Evolutionary conservation across 2,113 vertebrate species (phyloP), one percentile per base, ranked within the genome.

Genomic region (Dermatemys mawii): DNA sequence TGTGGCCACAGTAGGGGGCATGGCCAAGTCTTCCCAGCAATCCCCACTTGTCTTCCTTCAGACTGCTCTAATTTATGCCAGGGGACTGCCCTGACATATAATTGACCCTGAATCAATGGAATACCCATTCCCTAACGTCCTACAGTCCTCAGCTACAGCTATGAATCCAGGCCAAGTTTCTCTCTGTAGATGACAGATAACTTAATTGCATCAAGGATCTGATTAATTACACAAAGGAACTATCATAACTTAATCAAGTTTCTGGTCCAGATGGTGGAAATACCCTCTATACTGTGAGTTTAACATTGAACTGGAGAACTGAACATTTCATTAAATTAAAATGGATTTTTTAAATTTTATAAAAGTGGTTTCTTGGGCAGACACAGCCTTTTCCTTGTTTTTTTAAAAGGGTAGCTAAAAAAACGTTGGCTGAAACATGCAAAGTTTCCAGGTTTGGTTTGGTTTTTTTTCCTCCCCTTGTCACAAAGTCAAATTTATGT

Each of bases 91-190:
- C 26, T 16, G 73, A 46, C 73, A 46, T 44, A 44, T 8, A 41
- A 27, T 16, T 76, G 63, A n/a, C 19, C n/a, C 9, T 38, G 63
- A 70, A 70, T 38, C 63, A 67, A 17, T 67, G 35, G 32, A 67
- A 21, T n/a, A 67, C 8, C 8, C 44, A 3, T 41, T 2, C 8
- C 27, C 78, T 3, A 2, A 24, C 54, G 3, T n/a, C 46, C 27
- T 7, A 2, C 11, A 0, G 22, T 46, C 48, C 78, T 29, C 2
- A 0, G 2, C 55, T 24, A 0, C 19, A 81, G 21, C 0, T 9
- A 16, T 0, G 2, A 50, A 48, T n/a, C n/a, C n/a, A 86, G 57
- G 75, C 44, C 38, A 73, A 22, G 22, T 87, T 90, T 78, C 54
- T 55, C 73, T 86, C 44, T 55, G 13, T 29, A 32, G 51, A 70